Percentiles rank a stretch among this genome's conserved stretches.
phyloP scores from a whole-genome alignment of 2,888 invertebrate species.

The Physocephala rufipes region DNA sequence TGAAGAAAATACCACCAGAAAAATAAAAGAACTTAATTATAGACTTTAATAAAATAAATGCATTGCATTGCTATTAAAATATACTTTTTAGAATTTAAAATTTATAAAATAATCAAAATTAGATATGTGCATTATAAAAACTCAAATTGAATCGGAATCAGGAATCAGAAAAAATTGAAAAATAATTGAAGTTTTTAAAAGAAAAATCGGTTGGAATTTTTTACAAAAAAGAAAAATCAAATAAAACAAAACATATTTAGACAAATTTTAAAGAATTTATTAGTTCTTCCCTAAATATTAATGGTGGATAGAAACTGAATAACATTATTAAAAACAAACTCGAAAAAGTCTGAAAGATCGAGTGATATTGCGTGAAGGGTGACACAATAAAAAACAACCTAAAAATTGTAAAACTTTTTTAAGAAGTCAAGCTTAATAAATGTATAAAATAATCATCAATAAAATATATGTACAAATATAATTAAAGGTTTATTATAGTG shows the following conservation, averaged over 20 bases:
- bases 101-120: background rate
- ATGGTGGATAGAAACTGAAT: slow-evolving; percentile 41
- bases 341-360: slow-evolving; percentile 66
- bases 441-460: too few species aligned
- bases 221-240: too few species aligned
- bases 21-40: background rate
- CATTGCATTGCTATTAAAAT: background rate
- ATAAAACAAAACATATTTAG: too few species aligned
- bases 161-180: too few species aligned
- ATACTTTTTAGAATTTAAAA: background rate
- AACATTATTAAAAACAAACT: slow-evolving; percentile 50
- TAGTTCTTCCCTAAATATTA: slow-evolving; percentile 10
- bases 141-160: too few species aligned
- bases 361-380: slow-evolving; percentile 66
- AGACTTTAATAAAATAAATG: background rate
- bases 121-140: too few species aligned
- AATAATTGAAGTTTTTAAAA: too few species aligned
- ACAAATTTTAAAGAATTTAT: too few species aligned
- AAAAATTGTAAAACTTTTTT: too few species aligned
- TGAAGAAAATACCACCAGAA: slow-evolving; percentile 38
- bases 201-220: too few species aligned
- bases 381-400: slow-evolving; percentile 49
- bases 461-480: slow-evolving; percentile 32
- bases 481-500: slow-evolving; percentile 21
- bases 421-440: too few species aligned